Evolutionary conservation across 2,888 invertebrate species (phyloP), one percentile per base, ranked within the genome.

Genomic region (Emesis russula): DNA sequence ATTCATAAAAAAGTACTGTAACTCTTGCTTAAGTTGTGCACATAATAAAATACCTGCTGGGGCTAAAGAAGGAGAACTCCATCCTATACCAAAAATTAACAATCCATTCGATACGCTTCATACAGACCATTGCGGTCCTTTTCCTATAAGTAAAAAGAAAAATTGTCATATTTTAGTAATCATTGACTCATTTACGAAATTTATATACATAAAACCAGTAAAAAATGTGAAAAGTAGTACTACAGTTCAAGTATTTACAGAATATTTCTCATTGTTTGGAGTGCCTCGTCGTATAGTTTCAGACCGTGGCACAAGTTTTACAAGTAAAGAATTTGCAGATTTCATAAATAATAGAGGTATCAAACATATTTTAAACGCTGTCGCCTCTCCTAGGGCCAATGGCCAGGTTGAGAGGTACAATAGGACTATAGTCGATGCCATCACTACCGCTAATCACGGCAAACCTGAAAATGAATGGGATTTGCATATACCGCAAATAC

Each of bases 131-230:
- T 88, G 86, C 58, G 92, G 74, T n/a, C 74, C 74, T 38, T 75
- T 75, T 75, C 44, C 48, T 48, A 85, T 63, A 3, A 93, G 93
- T 58, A 90, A 88, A 76, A 85, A 78, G 15, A 77, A 73, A 31
- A 90, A 93, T 71, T 77, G 41, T 9, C 74, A 91, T 33, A 85
- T 92, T 15, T 71, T 92, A 2, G 74, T 70, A 3, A 85, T 94
- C 13, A 86, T 93, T 31, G 93, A 93, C 66, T 76, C 89, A 0
- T 94, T 91, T 68, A 91, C 90, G 15, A 92, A 92, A 81, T 93
- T 80, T 75, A 85, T 92, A 48, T 87, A 78, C 44, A 80, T 91
- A 18, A 92, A 88, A 78, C 68, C 89, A 0, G 91, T 93, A 3
- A 88, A 84, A 58, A 84, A 84, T 71, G 11, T 36, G 31, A 91